Base-by-base conservation (phyloP, 2,888 invertebrate species). In the Hypselothyrea guttata region DNA sequence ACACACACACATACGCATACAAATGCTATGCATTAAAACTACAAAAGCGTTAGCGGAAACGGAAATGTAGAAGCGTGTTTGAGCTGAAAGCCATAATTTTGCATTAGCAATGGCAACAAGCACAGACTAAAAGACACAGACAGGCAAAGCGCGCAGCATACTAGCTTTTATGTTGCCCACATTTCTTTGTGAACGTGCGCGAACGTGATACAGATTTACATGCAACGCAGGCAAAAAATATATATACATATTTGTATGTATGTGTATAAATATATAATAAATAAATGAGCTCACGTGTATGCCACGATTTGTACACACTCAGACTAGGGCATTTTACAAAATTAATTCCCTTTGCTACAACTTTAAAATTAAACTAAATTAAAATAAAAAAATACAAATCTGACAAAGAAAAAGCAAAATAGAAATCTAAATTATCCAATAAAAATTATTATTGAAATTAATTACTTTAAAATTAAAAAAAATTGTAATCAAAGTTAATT, bases 41-140 rank as follows among this genome's bases (percentile, higher is more conserved):
- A 71, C 63, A 67, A 55, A 30, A 51, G 60, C 52, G 53, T 31
- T 46, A 53, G 51, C 81, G 84, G 86, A 84, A 84, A 79, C 84
- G 84, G 84, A 86, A 77, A 84, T 84, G 84, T 81, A 71, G 45
- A 68, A 78, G 75, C 72, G 75, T 75, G 75, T 78, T 75, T 64
- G 45, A 69, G 68, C 75, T 66, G 67, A 75, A 75, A 73, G 61
- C 79, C 71, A 78, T 84, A 70, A 84, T 84, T 84, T 71, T 66
- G 75, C 71, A 74, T 75, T 79, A 74, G 67, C 65, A 58, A 38
- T 71, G 49, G 37, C 48, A 59, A 12, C 31, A 45, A 18, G 35
- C 11, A 37, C 30, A 41, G 27, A 15, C 34, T 27, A 40, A 41
- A 28, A 48, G 28, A 30, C 1, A 33, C 12, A 35, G 48, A 9